Evolutionary conservation across 2,888 invertebrate genomes (phyloP).

Genomic region (Sceliomorpha sp.): DNA sequence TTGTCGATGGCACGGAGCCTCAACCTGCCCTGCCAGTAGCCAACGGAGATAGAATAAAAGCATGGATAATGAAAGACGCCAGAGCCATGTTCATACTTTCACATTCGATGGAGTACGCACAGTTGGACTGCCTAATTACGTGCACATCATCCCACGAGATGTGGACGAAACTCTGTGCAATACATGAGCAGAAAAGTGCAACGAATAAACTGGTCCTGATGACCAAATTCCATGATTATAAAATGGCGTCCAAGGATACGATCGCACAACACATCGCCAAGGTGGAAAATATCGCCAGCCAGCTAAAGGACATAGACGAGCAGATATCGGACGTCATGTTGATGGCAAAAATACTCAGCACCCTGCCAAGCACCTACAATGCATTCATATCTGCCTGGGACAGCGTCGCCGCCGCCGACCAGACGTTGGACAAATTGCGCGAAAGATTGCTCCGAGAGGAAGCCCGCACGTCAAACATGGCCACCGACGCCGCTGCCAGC

Average conservation of each 20-base stretch:
- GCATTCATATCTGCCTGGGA: too few relatives aligned
- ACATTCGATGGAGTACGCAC: too few relatives aligned
- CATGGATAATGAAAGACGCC: constrained; percentile 55
- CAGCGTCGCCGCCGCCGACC: constrained; percentile 9
- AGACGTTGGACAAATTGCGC: constrained; percentile 13
- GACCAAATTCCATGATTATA: constrained; percentile 27
- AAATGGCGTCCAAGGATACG: constrained; percentile 4
- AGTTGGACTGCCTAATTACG: constrained; percentile 22
- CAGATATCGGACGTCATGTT: constrained; percentile 12
- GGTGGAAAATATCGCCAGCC: constrained; percentile 14
- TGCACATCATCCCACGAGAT: constrained; percentile 13
- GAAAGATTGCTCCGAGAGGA: too few relatives aligned
- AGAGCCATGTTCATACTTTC: constrained; percentile 53
- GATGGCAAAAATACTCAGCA: constrained; percentile 28
- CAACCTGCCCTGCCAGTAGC: neutral
- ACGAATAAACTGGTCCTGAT: constrained; percentile 25
- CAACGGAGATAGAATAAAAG: neutral
- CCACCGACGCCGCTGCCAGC: constrained; percentile 1
- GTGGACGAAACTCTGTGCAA: constrained; percentile 21
- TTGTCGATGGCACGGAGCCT: constrained; percentile 31
- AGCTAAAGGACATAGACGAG: constrained; percentile 21
- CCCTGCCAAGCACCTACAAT: constrained; percentile 5
- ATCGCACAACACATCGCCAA: constrained; percentile 17
- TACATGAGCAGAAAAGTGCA: constrained; percentile 33
- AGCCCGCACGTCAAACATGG: too few relatives aligned